A percentile compares a stretch with the other conserved stretches of the same genome.
Conservation (phyloP, 2,888 invertebrate genomes). For the Horisme vitalbata region DNA sequence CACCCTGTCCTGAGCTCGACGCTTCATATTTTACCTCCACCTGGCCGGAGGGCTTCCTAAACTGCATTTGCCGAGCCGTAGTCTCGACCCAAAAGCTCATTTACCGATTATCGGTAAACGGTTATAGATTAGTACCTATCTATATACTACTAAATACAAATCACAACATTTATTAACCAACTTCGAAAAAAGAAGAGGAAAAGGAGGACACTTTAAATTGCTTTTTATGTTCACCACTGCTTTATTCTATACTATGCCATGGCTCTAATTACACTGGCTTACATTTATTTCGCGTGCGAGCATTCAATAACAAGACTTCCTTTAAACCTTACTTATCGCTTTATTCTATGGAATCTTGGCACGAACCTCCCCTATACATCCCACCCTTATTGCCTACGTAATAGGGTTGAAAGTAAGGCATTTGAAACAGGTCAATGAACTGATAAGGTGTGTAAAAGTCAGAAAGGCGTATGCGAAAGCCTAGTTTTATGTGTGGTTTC, state of each 20-base stretch:
- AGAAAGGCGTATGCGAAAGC: constrained; percentile 18
- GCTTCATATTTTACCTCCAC: no score
- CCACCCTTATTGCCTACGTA: constrained; percentile 7
- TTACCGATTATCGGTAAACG: no score
- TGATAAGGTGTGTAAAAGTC: constrained; percentile 31
- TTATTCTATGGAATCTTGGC: constrained; percentile 30
- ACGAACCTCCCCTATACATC: constrained; percentile 13
- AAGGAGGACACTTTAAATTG: no score
- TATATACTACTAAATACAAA: no score
- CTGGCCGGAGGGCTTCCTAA: no score
- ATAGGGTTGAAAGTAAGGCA: constrained; percentile 18
- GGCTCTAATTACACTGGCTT: constrained; percentile 26
- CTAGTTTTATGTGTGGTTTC: constrained; percentile 10
- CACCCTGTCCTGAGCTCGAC: no score
- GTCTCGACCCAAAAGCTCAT: no score
- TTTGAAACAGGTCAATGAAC: constrained; percentile 13
- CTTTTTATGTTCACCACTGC: not conserved
- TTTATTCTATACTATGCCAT: not conserved
- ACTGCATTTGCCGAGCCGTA: no score
- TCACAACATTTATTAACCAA: no score
- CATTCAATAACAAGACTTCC: constrained; percentile 34
- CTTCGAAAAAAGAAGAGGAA: no score
- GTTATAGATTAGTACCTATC: no score
- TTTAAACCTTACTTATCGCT: constrained; percentile 32
- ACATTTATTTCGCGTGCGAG: constrained; percentile 34